A percentile compares a stretch with the other conserved stretches of the same genome.
Evolutionary conservation across 2,113 vertebrate genomes (phyloP).

Genomic region (Caranx ignobilis): DNA sequence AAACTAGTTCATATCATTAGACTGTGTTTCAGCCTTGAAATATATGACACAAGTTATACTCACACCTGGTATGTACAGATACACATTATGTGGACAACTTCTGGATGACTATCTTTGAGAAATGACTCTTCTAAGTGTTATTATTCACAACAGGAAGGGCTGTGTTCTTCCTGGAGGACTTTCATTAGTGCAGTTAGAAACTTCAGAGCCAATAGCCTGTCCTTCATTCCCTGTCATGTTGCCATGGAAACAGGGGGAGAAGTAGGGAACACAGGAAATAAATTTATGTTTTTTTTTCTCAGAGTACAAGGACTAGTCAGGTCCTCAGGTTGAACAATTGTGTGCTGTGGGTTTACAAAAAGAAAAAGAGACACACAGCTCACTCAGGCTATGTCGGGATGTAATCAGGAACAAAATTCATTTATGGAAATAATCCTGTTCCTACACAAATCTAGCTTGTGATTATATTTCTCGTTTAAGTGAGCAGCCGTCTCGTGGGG

Average conservation of each 20-base stretch:
- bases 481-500: no score
- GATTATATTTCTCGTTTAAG: no score
- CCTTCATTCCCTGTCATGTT: constrained; percentile 78
- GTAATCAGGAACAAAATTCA: constrained; percentile 3
- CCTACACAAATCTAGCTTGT: not conserved
- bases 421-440: not conserved
- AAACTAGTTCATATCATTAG: not conserved
- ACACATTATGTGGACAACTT: no score
- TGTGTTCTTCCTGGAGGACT: constrained; percentile 64
- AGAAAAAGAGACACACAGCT: not conserved
- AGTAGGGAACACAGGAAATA: constrained; percentile 67
- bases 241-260: constrained; percentile 84
- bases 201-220: constrained; percentile 73
- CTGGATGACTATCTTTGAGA: not conserved
- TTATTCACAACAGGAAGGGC: constrained; percentile 12
- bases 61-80: no score
- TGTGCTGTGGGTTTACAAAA: constrained; percentile 16
- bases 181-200: constrained; percentile 73
- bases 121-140: not conserved
- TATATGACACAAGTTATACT: no score
- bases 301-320: constrained; percentile 47
- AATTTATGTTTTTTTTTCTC: constrained; percentile 65
- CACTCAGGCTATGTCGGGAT: not conserved
- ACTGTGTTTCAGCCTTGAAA: not conserved
- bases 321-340: constrained; percentile 50